These are phyloP conservation scores for Datnioides undecimradiatus DNA, from an alignment of 2,113 vertebrate species.

Conservation along the genomic window DNA sequence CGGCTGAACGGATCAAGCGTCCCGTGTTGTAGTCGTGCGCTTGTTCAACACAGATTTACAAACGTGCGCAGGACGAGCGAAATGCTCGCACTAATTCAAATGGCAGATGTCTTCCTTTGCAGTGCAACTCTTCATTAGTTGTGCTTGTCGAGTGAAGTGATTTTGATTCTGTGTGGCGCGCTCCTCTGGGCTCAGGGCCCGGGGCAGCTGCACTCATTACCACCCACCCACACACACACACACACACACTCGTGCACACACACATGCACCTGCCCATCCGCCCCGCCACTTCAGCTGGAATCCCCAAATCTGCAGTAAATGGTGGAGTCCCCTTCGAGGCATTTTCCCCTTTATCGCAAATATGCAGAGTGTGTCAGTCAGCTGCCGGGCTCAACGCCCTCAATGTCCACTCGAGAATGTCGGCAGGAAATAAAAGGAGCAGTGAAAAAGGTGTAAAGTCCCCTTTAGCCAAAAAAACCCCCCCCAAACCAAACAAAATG, in stretches of 20 bases:
- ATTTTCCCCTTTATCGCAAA: slow-evolving; percentile 13
- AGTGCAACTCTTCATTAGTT: slow-evolving; percentile 42
- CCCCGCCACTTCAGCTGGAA: slow-evolving; percentile 20
- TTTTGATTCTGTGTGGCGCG: slow-evolving; percentile 34
- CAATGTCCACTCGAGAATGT: neutral
- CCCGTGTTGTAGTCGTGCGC: neutral
- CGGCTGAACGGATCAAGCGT: neutral
- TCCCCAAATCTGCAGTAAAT: slow-evolving; percentile 25
- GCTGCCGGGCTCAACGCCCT: neutral
- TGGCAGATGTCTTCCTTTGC: slow-evolving; percentile 57
- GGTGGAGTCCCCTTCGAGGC: slow-evolving; percentile 14
- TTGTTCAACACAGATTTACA: slow-evolving; percentile 17
- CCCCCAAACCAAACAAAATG: neutral
- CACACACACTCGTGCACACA: neutral
- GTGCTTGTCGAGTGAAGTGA: slow-evolving; percentile 32
- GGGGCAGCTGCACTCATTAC: slow-evolving; percentile 52
- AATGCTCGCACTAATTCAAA: neutral
- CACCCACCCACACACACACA: slow-evolving; percentile 5
- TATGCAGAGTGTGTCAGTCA: neutral
- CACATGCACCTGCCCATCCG: neutral
- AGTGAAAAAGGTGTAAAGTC: neutral
- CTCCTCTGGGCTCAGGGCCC: slow-evolving; percentile 61
- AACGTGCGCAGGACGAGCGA: neutral
- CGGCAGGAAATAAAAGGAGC: neutral
- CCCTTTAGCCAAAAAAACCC: neutral